Evolutionary conservation across 2,113 vertebrate species (phyloP).

Genomic region (Mionectes macconnelli): DNA sequence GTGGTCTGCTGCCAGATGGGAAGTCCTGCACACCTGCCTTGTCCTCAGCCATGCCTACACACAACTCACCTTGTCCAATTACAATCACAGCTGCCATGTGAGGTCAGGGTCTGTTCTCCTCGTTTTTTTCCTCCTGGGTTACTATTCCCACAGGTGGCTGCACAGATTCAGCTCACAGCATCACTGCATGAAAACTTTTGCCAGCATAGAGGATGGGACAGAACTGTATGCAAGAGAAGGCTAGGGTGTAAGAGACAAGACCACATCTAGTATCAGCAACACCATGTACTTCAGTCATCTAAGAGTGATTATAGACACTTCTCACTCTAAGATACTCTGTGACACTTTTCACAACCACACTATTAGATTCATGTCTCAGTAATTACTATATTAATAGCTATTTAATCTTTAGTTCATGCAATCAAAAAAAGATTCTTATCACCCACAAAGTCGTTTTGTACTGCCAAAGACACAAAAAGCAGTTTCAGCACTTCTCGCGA

Average conservation of each 20-base stretch:
- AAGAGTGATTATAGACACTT: background rate
- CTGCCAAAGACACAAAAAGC: background rate
- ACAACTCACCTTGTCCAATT: background rate
- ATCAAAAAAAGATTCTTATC: background rate
- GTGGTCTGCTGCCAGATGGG: background rate
- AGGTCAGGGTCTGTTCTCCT: background rate
- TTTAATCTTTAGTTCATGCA: background rate
- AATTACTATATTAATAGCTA: constrained; percentile 19
- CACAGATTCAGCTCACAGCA: background rate
- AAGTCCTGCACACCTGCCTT: background rate
- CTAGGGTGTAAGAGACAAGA: background rate
- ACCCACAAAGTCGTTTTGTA: background rate
- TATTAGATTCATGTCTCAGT: background rate
- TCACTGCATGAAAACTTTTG: background rate
- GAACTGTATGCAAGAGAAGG: background rate
- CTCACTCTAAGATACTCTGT: background rate
- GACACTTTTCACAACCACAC: background rate
- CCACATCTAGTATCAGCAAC: background rate
- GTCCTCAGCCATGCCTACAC: background rate
- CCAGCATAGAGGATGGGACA: background rate
- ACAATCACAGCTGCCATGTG: background rate
- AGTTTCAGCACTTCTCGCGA: background rate
- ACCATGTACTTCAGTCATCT: background rate
- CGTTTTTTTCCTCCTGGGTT: background rate
- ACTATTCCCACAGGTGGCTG: background rate